A percentile compares a stretch with the other conserved stretches of the same genome.
phyloP scores from a whole-genome alignment of 37 sponge, comb jelly and placozoan genomes.

The Theonella swinhoei region DNA sequence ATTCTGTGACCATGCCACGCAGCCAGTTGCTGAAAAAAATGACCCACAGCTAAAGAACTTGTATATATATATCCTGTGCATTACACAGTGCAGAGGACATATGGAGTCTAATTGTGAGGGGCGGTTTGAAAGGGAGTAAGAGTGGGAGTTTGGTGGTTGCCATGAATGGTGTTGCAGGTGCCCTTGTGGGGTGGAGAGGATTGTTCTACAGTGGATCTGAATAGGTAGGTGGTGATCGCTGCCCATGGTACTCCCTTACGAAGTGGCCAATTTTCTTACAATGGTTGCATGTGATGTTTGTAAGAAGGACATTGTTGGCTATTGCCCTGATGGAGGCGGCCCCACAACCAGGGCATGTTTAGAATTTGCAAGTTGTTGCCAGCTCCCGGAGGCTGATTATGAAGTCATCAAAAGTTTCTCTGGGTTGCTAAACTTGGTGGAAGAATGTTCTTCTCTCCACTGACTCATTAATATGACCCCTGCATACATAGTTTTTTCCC shows the following conservation, averaged over 20 bases:
- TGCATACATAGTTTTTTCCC: not conserved
- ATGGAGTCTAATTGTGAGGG: slow-evolving; percentile 31
- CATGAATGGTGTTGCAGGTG: not conserved
- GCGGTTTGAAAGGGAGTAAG: not conserved
- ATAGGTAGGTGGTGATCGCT: not conserved
- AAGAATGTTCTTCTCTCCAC: slow-evolving; percentile 17
- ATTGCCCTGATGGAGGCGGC: slow-evolving; percentile 33
- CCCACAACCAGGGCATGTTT: slow-evolving; percentile 18
- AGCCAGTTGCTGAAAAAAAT: no score
- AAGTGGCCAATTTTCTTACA: slow-evolving; percentile 40
- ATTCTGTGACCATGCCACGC: no score
- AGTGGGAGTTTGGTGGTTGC: not conserved
- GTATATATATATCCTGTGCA: no score
- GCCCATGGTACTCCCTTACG: slow-evolving; percentile 6
- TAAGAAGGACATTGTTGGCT: slow-evolving; percentile 19
- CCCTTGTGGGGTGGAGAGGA: not conserved
- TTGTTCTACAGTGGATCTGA: not conserved
- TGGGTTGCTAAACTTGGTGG: slow-evolving; percentile 9
- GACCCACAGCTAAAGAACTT: no score
- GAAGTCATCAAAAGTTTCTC: slow-evolving; percentile 37
- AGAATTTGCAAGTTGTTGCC: slow-evolving; percentile 46
- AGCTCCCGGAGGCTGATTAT: slow-evolving; percentile 31
- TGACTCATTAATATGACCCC: slow-evolving; percentile 33
- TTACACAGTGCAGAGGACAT: no score
- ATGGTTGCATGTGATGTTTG: slow-evolving; percentile 1